Conservation (phyloP, 2,113 vertebrate species). For the Opisthocomus hoazin region DNA sequence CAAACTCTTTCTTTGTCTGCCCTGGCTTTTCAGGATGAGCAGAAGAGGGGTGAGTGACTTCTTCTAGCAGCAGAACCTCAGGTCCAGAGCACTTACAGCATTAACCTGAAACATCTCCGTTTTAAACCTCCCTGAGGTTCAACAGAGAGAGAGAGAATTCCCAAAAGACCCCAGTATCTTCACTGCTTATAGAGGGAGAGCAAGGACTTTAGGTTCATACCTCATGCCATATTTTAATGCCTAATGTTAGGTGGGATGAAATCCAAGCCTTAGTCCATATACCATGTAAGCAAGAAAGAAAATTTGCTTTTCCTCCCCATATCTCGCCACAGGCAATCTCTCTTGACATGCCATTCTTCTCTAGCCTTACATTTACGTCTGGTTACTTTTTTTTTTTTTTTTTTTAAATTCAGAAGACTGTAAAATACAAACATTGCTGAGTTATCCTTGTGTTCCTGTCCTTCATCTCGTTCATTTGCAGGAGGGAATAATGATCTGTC, state of each 20-base stretch:
- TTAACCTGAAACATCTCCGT: not conserved
- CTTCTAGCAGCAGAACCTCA: not conserved
- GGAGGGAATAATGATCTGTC: conserved; percentile 65
- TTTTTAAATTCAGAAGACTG: conserved; percentile 22
- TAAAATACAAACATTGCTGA: conserved; percentile 20
- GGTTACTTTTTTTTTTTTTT: not conserved
- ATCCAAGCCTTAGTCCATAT: not conserved
- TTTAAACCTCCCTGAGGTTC: not conserved
- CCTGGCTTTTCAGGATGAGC: not conserved
- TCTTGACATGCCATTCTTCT: not conserved
- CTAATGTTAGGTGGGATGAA: not conserved
- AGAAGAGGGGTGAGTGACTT: not conserved
- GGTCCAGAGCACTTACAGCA: not conserved
- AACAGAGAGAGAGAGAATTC: not conserved
- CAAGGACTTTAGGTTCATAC: not conserved
- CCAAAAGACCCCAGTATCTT: not conserved
- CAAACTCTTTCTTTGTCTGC: not conserved
- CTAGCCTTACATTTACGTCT: not conserved
- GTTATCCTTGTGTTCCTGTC: conserved; percentile 52
- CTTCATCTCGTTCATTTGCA: conserved; percentile 55
- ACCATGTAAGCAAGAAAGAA: not conserved
- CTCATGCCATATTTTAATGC: not conserved
- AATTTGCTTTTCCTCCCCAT: not conserved
- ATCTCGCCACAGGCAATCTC: not conserved
- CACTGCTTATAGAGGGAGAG: not conserved